Conservation (phyloP, 2,888 invertebrate genomes). For the Opisthograptis luteolata region DNA sequence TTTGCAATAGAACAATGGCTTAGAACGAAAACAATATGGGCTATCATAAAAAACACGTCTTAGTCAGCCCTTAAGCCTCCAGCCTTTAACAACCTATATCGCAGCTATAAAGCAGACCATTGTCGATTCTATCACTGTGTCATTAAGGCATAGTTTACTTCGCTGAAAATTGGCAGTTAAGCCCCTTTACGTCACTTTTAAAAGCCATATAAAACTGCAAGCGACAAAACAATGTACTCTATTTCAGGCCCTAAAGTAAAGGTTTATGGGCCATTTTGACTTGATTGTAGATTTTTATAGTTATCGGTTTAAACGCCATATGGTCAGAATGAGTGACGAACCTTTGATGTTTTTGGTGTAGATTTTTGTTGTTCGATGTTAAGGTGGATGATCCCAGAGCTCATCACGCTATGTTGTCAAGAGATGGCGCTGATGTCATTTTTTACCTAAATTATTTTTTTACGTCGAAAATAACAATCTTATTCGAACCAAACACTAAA, state of each 20-base stretch:
- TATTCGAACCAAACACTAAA: no score
- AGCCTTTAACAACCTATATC: conserved; percentile 5
- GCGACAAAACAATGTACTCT: neutral
- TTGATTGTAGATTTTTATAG: conserved; percentile 5
- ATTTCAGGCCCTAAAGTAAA: conserved; percentile 1
- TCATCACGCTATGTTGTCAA: no score
- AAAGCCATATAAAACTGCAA: conserved; percentile 21
- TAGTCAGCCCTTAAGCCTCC: conserved; percentile 8
- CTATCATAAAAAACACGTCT: conserved; percentile 18
- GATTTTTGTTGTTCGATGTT: conserved; percentile 8
- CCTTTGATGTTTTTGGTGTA: conserved; percentile 24
- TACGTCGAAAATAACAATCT: no score
- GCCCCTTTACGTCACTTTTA: conserved; percentile 2
- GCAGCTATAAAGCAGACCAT: neutral
- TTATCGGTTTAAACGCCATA: conserved; percentile 21
- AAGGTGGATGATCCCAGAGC: no score
- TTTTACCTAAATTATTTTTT: no score
- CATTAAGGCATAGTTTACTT: conserved; percentile 8
- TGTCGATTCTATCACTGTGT: conserved; percentile 8
- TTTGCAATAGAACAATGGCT: conserved; percentile 23
- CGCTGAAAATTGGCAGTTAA: conserved; percentile 9
- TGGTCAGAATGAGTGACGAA: conserved; percentile 14
- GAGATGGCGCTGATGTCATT: no score
- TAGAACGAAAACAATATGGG: conserved; percentile 18
- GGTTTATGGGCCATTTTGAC: neutral